Percentiles rank a stretch among this genome's conserved stretches.
Conservation (phyloP, 2,888 invertebrate species). For the Drosophila rellima region DNA sequence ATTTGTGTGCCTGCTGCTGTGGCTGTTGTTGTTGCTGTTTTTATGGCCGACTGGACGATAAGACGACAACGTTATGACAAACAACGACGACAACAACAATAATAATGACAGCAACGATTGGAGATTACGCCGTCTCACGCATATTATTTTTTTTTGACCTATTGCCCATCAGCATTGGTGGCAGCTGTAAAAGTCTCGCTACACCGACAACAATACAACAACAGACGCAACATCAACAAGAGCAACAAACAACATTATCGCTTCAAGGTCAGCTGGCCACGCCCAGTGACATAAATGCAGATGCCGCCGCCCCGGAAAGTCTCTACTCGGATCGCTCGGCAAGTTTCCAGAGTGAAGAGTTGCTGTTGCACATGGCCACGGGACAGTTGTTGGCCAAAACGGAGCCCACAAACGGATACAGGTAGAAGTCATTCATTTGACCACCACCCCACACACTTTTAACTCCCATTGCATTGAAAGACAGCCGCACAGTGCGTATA, state of each 20-base stretch:
- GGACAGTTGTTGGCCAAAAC: slow-evolving; percentile 42
- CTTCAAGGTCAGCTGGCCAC: slow-evolving; percentile 10
- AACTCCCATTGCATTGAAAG: neutral
- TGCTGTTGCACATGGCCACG: slow-evolving; percentile 65
- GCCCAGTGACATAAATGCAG: slow-evolving; percentile 8
- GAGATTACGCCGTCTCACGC: slow-evolving; percentile 57
- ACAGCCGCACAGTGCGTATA: slow-evolving; percentile 41
- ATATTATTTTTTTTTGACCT: slow-evolving; percentile 74
- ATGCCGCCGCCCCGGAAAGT: slow-evolving; percentile 22
- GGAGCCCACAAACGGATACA: slow-evolving; percentile 42
- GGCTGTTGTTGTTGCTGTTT: slow-evolving; percentile 39
- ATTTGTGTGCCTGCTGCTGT: slow-evolving; percentile 40
- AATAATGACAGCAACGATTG: slow-evolving; percentile 34
- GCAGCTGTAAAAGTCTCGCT: slow-evolving; percentile 37
- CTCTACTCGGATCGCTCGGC: slow-evolving; percentile 54
- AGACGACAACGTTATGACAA: slow-evolving; percentile 14
- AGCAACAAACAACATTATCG: slow-evolving; percentile 37
- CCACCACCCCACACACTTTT: neutral
- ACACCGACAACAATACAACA: slow-evolving; percentile 45
- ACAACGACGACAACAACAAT: slow-evolving; percentile 21
- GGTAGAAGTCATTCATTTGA: slow-evolving; percentile 53
- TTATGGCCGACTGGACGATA: slow-evolving; percentile 47
- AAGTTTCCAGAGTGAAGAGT: slow-evolving; percentile 79
- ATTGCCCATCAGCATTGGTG: slow-evolving; percentile 53
- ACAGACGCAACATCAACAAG: slow-evolving; percentile 15